Evolutionary conservation across 2,797 vertebrate genomes (phyloP), one percentile per base, ranked within the genome.

Genomic region (Coregonus suidteri): DNA sequence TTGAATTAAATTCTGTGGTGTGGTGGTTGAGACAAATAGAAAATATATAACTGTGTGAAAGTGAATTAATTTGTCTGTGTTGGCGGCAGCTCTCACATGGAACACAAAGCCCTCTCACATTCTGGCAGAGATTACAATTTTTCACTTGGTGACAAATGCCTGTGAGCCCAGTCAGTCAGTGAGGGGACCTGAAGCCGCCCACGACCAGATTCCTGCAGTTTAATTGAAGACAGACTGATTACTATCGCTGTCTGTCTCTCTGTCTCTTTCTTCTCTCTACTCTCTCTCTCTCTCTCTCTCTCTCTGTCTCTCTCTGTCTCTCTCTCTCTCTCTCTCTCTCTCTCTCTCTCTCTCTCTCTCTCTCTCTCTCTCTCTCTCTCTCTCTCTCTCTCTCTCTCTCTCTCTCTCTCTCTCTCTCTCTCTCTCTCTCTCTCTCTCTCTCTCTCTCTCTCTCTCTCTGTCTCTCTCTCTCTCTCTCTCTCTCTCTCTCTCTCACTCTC

Each of bases 1-100:
- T 82, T 89, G 82, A 87, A 88, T 91, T 85, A 84, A 85, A 80
- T 84, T 74, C 34, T 78, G 79, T 88, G 84, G 84, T 86, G 5
- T n/a, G 16, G 54, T n/a, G 54, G 18, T n/a, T 16, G 83, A 72
- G 67, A 87, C 75, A 82, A 84, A 81, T 71, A 79, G 67, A 74
- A 77, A 71, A 79, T 82, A 83, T 35, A 31, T 37, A 18, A 86
- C 87, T 87, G 86, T 84, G 76, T 76, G 83, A 80, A 75, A 16
- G 52, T 71, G 79, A 90, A 84, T 85, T 73, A 75, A 73, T 67
- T 76, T 79, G 79, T 85, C 73, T 88, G 87, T 86, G 30, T 34
- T 54, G 14, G 18, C 79, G 65, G 37, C 75, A 62, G 51, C 75
- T 56, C 52, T 64, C 71, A n/a, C 30, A 75, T 35, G 59, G 9